Evolutionary conservation across 2,113 vertebrate genomes (phyloP).

Genomic region (Grallaria varia): DNA sequence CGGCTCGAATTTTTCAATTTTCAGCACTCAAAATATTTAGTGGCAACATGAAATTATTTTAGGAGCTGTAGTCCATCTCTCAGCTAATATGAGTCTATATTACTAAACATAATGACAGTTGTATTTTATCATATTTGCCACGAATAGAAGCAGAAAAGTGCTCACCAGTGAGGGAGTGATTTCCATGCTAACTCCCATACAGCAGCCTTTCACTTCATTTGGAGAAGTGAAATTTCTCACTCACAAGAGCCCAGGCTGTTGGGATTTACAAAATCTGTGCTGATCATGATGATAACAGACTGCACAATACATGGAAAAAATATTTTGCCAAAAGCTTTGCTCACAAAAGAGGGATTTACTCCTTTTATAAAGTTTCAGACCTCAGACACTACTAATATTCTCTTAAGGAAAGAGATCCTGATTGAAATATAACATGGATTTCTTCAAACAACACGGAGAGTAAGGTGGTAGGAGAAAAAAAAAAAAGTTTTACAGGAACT

Average conservation of each 20-base stretch:
- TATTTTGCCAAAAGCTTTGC: neutral
- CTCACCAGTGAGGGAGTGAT: neutral
- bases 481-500: constrained; percentile 40
- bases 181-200: neutral
- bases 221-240: constrained; percentile 12
- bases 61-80: neutral
- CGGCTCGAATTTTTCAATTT: neutral
- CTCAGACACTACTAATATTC: neutral
- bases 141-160: neutral
- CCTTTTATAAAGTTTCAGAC: constrained; percentile 2
- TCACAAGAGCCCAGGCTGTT: constrained; percentile 41
- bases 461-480: neutral
- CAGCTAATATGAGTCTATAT: neutral
- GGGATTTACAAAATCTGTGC: constrained; percentile 32
- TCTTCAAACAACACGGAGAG: constrained; percentile 25
- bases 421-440: neutral
- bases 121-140: neutral
- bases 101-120: neutral
- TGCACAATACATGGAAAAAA: neutral
- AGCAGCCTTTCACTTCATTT: neutral
- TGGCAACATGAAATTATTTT: neutral
- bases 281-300: neutral
- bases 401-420: neutral
- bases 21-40: neutral
- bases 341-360: neutral